Evolutionary conservation across 2,113 vertebrate species (phyloP), one percentile per base, ranked within the genome.

Genomic region (Anser brachyrhynchus): DNA sequence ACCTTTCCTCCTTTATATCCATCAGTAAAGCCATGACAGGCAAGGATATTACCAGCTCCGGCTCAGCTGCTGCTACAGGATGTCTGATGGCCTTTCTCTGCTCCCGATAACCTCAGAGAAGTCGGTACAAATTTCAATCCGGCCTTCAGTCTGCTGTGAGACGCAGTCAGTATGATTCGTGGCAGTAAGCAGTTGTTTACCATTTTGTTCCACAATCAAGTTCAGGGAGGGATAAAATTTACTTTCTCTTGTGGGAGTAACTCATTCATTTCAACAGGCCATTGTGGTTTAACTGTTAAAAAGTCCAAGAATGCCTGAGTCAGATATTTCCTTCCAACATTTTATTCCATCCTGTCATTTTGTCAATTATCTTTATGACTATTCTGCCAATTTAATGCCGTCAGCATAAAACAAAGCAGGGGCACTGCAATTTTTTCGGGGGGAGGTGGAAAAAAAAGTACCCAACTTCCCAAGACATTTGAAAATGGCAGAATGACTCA

Each of bases 281-380:
- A 41, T 55, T 95, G 95, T 89, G 96, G 95, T 81, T 92, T 84
- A 94, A 94, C 83, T 76, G 86, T 41, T 92, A 74, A 84, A 89
- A 91, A 92, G 76, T 81, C 69, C 73, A 71, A 66, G 88, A 92
- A 96, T 93, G 85, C 70, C 69, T 96, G 73, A 90, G 95, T 95
- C 92, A 96, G 80, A 84, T 82, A 58, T 93, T 96, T 67, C 51
- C 33, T 94, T 92, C 74, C 90, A 96, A 72, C 73, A 62, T 96
- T 96, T 97, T 93, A 91, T 92, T 89, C 90, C 87, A 93, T 93
- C 89, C 95, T 92, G 77, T 95, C 91, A 96, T 97, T 96, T 96
- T 69, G 74, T 95, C 89, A 97, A 94, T 95, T 92, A 74, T 78
- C 67, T 89, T 89, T 83, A 95, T 91, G 62, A 51, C n/a, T 95